Conservation (phyloP, 2,888 invertebrate species). For the Notodonta dromedarius region DNA sequence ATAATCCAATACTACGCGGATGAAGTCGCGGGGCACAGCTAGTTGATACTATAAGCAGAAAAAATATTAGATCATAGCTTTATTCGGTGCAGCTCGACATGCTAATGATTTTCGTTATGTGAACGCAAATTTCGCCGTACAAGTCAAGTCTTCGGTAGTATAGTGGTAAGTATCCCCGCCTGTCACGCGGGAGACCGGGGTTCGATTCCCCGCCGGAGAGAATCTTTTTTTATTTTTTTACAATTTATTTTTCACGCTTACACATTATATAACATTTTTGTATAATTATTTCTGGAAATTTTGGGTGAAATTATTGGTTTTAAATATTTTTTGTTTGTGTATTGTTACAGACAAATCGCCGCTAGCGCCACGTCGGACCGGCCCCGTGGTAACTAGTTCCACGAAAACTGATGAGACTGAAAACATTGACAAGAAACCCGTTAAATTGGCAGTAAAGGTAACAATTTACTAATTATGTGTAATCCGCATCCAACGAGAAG, state of each 20-base stretch:
- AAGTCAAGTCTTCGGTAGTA: conserved; percentile 77
- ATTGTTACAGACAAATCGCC: conserved; percentile 59
- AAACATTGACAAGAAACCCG: conserved; percentile 37
- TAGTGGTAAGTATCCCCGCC: conserved; percentile 85
- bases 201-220: conserved; percentile 50
- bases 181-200: conserved; percentile 81
- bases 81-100: too few species aligned
- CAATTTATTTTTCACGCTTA: neutral
- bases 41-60: too few species aligned
- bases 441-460: conserved; percentile 41
- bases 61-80: too few species aligned
- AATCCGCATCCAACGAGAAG: too few species aligned
- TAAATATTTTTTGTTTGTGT: neutral
- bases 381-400: conserved; percentile 58
- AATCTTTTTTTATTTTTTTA: neutral
- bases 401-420: conserved; percentile 50
- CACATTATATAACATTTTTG: neutral
- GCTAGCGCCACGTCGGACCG: conserved; percentile 46
- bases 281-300: too few species aligned
- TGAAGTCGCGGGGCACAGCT: too few species aligned
- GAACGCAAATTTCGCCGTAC: neutral
- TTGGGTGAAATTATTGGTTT: too few species aligned
- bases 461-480: neutral
- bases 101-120: too few species aligned
- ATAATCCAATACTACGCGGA: too few species aligned